Evolutionary conservation across 53 echinoderm and acorn worm species (phyloP).

Genomic region (Paelopatides confundens): DNA sequence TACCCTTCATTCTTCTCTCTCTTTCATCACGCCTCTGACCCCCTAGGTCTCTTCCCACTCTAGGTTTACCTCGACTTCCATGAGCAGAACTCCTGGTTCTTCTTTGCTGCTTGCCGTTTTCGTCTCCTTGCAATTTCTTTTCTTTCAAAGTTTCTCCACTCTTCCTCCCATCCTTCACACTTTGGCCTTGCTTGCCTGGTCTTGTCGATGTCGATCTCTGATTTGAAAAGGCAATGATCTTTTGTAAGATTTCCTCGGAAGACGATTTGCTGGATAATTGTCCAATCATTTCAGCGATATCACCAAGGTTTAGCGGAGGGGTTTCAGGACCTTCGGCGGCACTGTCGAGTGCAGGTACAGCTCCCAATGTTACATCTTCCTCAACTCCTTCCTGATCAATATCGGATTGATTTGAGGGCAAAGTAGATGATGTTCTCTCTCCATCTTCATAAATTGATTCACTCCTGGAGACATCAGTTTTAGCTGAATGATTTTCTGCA

Average conservation of each 20-base stretch:
- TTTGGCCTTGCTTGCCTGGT: not conserved
- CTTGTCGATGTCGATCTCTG: slow-evolving; percentile 31
- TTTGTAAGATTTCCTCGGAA: slow-evolving; percentile 81
- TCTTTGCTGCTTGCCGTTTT: too few species aligned
- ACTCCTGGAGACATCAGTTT: not conserved
- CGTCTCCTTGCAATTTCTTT: not conserved
- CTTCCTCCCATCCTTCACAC: not conserved
- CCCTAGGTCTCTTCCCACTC: not conserved
- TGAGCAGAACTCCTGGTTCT: not conserved
- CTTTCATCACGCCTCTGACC: not conserved
- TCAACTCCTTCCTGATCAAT: not conserved
- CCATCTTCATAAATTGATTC: not conserved
- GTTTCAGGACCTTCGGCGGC: slow-evolving; percentile 61
- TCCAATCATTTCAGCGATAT: slow-evolving; percentile 80
- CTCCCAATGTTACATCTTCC: not conserved
- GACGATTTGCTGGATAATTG: slow-evolving; percentile 74
- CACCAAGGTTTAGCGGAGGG: slow-evolving; percentile 77
- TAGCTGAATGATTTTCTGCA: not conserved
- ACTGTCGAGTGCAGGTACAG: not conserved
- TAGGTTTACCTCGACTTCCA: not conserved
- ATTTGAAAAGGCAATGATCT: slow-evolving; percentile 82
- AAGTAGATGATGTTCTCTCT: too few species aligned
- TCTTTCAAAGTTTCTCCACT: not conserved
- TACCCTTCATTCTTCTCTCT: not conserved
- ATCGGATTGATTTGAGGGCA: not conserved